Conservation (phyloP, 2,888 invertebrate species). For the Chaitophorus viminalis region DNA sequence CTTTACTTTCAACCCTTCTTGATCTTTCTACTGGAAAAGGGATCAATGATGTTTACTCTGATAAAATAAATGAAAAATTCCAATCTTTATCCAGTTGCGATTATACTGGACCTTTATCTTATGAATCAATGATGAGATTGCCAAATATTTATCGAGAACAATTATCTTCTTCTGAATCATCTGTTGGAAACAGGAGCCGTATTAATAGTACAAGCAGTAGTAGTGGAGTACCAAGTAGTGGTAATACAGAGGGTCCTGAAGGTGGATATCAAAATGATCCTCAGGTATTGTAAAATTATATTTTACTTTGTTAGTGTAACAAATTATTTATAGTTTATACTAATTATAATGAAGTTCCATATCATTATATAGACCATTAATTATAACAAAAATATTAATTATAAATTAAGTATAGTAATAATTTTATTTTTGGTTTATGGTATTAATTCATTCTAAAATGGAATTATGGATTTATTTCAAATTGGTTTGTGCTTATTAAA, state of each 20-base stretch:
- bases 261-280: constrained; percentile 65
- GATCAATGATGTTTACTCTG: constrained; percentile 73
- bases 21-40: constrained; percentile 81
- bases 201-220: constrained; percentile 71
- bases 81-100: constrained; percentile 77
- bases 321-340: background rate
- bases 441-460: background rate
- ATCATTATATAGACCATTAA: background rate
- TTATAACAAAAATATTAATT: background rate
- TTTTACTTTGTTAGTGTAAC: background rate
- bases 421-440: background rate
- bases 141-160: constrained; percentile 81
- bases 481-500: background rate
- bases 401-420: background rate
- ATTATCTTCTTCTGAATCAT: constrained; percentile 63
- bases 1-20: constrained; percentile 84
- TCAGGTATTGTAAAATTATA: constrained; percentile 63
- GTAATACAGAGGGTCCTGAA: constrained; percentile 76
- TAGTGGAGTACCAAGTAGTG: constrained; percentile 66
- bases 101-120: constrained; percentile 83
- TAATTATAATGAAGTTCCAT: background rate
- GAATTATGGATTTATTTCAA: background rate
- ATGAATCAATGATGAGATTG: constrained; percentile 83
- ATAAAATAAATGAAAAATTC: constrained; percentile 76
- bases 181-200: constrained; percentile 72